These are phyloP conservation scores for Scomber japonicus DNA, from an alignment of 2,113 vertebrate species.

Conservation along the genomic window DNA sequence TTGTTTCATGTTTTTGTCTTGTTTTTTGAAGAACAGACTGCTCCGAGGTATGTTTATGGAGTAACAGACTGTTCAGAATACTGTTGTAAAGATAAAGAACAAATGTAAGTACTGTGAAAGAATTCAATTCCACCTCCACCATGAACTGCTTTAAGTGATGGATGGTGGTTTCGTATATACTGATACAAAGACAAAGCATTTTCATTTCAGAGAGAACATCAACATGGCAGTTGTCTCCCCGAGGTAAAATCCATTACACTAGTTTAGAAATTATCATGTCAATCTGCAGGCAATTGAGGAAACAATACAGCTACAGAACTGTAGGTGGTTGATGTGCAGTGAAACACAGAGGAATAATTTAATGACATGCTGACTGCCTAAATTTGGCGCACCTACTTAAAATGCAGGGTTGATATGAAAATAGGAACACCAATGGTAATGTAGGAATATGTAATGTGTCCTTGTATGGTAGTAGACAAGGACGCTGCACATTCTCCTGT, in stretches of 20 bases:
- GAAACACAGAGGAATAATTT: neutral
- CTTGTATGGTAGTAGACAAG: neutral
- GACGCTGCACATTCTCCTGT: neutral
- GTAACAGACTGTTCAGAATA: no score
- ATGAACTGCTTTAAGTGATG: neutral
- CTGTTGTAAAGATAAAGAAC: no score
- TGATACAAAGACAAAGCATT: neutral
- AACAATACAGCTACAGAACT: neutral
- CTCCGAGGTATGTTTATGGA: no score
- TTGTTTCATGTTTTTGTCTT: no score
- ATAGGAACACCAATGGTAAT: neutral
- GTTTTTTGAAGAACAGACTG: no score
- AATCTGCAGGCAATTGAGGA: conserved; percentile 5
- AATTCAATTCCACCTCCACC: no score
- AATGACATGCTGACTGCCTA: conserved; percentile 12
- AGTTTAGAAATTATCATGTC: neutral
- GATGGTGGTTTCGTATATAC: neutral
- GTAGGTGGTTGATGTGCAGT: conserved; percentile 11
- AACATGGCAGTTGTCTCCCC: neutral
- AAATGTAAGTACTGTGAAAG: no score
- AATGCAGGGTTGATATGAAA: conserved; percentile 28
- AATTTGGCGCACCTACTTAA: conserved; percentile 24
- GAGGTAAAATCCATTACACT: conserved; percentile 11
- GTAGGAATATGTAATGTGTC: conserved; percentile 16
- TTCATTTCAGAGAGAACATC: conserved; percentile 1